Evolutionary conservation across 2,113 vertebrate genomes (phyloP), one percentile per base, ranked within the genome.

Genomic region (Mastomys coucha): DNA sequence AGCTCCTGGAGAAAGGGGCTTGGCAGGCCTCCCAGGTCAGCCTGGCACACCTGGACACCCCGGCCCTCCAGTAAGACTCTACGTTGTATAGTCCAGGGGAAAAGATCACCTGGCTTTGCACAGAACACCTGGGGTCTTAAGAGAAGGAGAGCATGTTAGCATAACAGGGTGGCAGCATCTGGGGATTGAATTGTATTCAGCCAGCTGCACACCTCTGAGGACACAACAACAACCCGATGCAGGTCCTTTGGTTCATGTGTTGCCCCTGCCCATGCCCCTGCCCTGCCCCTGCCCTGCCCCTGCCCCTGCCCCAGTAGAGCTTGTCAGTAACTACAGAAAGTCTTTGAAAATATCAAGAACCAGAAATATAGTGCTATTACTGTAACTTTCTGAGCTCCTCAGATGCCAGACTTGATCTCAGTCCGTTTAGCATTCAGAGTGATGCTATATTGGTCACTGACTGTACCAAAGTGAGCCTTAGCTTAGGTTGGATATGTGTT

Each of bases 21-120:
- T 99, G 56, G 97, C 98, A 26, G 99, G 99, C 58, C 98, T 99
- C 96, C 98, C 97, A 3, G 99, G 99, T 14, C 94, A 99, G 22
- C 99, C 99, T 0, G 99, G 99, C 60, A 93, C 99, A 17, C 99
- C 99, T 0, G 99, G 99, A 85, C 99, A 99, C 97, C 99, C 99
- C 1, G 99, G 99, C 20, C 97, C 98, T 0, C 98, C 99, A 94
- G 99, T 99, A 90, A 98, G 99, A 98, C 88, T 33, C 58, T 19
- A 2, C 28, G n/a, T 69, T 26, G 39, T 26, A 36, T 3, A 13
- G 78, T 63, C 10, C 19, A 0, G 0, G 12, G 70, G n/a, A 58
- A 75, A 72, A 28, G 89, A 28, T 60, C 85, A 8, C 1, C 1
- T 60, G 89, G 19, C 31, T 51, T 75, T 58, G 60, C 26, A 1